Evolutionary conservation across 1,140 invertebrate genomes (phyloP), one percentile per base, ranked within the genome.

Genomic region (Dryas iulia): DNA sequence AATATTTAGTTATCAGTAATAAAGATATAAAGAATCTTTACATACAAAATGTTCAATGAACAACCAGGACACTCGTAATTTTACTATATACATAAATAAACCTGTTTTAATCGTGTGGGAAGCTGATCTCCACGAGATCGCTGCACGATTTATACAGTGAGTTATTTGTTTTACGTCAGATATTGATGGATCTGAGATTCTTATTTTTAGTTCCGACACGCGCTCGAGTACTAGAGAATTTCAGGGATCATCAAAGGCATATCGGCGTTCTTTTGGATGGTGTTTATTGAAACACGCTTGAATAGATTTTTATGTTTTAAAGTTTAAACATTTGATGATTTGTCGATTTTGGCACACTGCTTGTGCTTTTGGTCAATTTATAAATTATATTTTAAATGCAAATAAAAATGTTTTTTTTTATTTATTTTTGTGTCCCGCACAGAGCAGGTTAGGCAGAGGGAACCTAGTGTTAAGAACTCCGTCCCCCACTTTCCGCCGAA

Each of bases 141-240:
- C 61, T 69, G 73, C 77, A 85, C 79, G 79, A 81, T 83, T 85
- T 84, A 86, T 83, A 72, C 63, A 70, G 64, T 73, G 74, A 79
- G 78, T 84, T 89, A 90, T 89, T 88, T 89, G 84, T 85, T 89
- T 86, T 87, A 88, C 83, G 87, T 90, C 86, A 84, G 76, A 77
- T 74, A 80, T 87, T 89, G 82, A 90, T 90, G 83, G 82, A 89
- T 89, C 80, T 85, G 76, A 74, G 71, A 62, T 71, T 70, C 73
- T 62, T 83, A 82, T 83, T 79, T 81, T 77, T 78, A 78, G 61
- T 60, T 58, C 53, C 71, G 47, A 63, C 61, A 63, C 68, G 70
- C 71, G 69, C 73, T 69, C 75, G 71, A 70, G 60, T 58, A 67
- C 67, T 59, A 68, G 59, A 60, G 65, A 52, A 66, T 63, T 71